These are phyloP conservation scores for Tholera decimalis DNA, from an alignment of 2,888 invertebrate genomes.

Conservation along the genomic window DNA sequence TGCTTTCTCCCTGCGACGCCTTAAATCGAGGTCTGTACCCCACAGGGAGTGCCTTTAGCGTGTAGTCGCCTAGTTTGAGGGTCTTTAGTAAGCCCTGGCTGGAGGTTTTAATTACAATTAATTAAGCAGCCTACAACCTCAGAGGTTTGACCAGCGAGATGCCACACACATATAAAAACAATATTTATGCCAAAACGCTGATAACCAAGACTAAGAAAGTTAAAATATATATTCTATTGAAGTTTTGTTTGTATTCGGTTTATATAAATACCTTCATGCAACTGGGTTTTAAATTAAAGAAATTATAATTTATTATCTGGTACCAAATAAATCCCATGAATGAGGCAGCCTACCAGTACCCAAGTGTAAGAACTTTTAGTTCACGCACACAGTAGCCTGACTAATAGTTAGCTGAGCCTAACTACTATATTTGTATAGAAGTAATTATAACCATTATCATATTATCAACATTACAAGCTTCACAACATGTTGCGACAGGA, in stretches of 20 bases:
- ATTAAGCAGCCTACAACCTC: no score
- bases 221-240: not conserved
- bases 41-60: no score
- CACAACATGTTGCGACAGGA: slow-evolving; percentile 21
- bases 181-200: not conserved
- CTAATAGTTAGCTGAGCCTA: not conserved
- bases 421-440: slow-evolving; percentile 17
- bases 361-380: not conserved
- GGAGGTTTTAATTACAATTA: no score
- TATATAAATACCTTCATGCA: not conserved
- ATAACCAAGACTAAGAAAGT: not conserved
- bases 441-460: slow-evolving; percentile 35
- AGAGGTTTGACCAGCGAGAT: no score
- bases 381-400: slow-evolving; percentile 23
- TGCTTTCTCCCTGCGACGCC: no score
- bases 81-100: no score
- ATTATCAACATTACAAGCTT: slow-evolving; percentile 28
- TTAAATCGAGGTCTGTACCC: no score
- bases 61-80: no score
- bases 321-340: not conserved
- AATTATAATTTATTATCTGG: not conserved
- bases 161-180: no score
- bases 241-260: no score
- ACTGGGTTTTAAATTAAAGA: not conserved
- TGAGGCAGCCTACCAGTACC: not conserved